Conservation (phyloP, 35 echinoderm and acorn worm genomes). For the Apostichopus parvimensis region DNA sequence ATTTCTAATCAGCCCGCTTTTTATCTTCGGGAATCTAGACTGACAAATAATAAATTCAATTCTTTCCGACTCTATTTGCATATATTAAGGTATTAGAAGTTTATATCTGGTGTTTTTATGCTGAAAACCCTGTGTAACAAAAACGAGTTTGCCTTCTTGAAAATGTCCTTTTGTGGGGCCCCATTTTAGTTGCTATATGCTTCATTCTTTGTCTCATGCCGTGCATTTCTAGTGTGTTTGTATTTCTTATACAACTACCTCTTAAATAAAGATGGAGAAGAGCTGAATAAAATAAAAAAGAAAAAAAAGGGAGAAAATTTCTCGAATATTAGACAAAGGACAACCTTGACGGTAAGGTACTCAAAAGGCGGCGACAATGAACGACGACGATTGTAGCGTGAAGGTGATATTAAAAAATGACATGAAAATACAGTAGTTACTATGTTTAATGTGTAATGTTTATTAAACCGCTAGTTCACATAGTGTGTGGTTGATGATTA, state of each 20-base stretch:
- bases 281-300: background rate
- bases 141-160: background rate
- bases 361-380: background rate
- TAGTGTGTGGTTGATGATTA: background rate
- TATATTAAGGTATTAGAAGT: background rate
- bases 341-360: constrained; percentile 12
- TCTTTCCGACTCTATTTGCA: background rate
- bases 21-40: background rate
- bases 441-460: background rate
- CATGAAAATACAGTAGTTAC: constrained; percentile 1
- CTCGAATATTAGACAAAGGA: background rate
- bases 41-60: background rate
- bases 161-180: background rate
- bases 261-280: background rate
- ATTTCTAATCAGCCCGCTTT: background rate
- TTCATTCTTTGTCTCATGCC: background rate
- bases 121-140: background rate
- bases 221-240: background rate
- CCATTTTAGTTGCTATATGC: constrained; percentile 14
- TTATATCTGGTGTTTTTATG: background rate
- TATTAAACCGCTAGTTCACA: background rate
- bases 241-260: constrained; percentile 18
- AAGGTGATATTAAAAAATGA: constrained; percentile 19
- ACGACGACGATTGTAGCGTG: too few relatives aligned
- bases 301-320: constrained; percentile 10